Evolutionary conservation across 2,888 invertebrate genomes (phyloP), one percentile per base, ranked within the genome.

Genomic region (Timema cristinae): DNA sequence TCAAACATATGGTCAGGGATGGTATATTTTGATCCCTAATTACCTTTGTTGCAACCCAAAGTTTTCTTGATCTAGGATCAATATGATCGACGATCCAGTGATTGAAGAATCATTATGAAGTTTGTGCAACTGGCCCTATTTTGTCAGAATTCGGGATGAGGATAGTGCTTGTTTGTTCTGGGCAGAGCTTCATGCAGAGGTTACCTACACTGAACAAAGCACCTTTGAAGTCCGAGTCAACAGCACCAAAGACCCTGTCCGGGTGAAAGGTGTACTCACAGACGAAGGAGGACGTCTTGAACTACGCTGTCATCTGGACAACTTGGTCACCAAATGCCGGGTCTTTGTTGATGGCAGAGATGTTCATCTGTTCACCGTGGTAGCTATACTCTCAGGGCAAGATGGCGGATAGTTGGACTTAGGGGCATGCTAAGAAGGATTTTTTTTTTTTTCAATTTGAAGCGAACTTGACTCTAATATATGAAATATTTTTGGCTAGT

Each of bases 311-410:
- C 74, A 76, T 32, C 78, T 84, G 5, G 79, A 89, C 76, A 88
- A 86, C 10, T 79, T 81, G 10, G 83, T 86, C 54, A 82, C 82
- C 0, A 86, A 84, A 71, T 84, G 85, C n/a, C 87, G 85, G 77
- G 83, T 89, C 47, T 86, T 88, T 47, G 82, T 85, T 71, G 83
- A 87, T 75, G 84, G 84, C 0, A 83, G 86, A 56, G 83, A 85
- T 71, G 76, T 92, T n/a, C 85, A 88, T 75, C 77, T 93, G 52
- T 93, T 92, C 79, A 85, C 88, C 72, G 82, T 86, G 78, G 90
- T 89, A 81, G 80, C 77, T 77, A n/a, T 32, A 32, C 32, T 32
- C 32, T 32, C 32, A 32, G 32, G 32, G 32, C 32, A 32, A 32
- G 32, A 32, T 32, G 32, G 32, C 32, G 32, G 4, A 32, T 32